These are phyloP conservation scores for Netelia virgata DNA, from an alignment of 2,888 invertebrate genomes.

Conservation along the genomic window DNA sequence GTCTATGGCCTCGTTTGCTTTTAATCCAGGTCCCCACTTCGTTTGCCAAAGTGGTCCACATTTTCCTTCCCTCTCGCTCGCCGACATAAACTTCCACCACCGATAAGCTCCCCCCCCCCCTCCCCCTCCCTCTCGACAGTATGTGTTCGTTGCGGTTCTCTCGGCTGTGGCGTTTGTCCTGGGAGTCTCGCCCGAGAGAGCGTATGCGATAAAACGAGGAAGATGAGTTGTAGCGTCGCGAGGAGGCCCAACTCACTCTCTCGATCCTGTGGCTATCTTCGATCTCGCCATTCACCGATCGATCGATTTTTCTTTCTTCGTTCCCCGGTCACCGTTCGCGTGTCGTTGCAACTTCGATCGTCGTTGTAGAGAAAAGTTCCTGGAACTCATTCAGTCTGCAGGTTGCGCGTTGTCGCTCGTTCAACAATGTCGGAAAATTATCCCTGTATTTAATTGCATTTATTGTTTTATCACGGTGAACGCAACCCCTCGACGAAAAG, in stretches of 20 bases:
- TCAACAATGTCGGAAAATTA: too few relatives aligned
- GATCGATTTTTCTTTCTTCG: conserved; percentile 15
- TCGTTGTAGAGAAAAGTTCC: too few relatives aligned
- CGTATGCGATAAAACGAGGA: conserved; percentile 20
- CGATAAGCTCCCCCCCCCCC: conserved; percentile 7
- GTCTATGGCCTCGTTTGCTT: conserved; percentile 85
- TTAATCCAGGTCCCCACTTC: conserved; percentile 85
- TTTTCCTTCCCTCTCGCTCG: conserved; percentile 81
- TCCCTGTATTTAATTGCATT: too few relatives aligned
- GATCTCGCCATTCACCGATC: conserved; percentile 50
- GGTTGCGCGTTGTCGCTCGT: too few relatives aligned
- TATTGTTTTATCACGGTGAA: too few relatives aligned
- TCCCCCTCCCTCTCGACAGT: not conserved
- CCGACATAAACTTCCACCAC: conserved; percentile 46
- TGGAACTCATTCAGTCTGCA: too few relatives aligned
- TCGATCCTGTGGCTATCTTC: conserved; percentile 15
- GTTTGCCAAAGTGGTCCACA: conserved; percentile 80
- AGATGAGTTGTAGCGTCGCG: conserved; percentile 1
- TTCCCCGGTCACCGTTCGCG: not conserved
- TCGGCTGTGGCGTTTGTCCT: conserved; percentile 26
- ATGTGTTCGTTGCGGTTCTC: conserved; percentile 42
- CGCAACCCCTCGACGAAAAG: too few relatives aligned
- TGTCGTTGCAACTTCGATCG: not conserved
- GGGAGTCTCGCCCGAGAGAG: conserved; percentile 32
- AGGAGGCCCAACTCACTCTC: conserved; percentile 43